phyloP scores from a whole-genome alignment of 2,888 invertebrate genomes.

The Caenorhabditis wallacei region DNA sequence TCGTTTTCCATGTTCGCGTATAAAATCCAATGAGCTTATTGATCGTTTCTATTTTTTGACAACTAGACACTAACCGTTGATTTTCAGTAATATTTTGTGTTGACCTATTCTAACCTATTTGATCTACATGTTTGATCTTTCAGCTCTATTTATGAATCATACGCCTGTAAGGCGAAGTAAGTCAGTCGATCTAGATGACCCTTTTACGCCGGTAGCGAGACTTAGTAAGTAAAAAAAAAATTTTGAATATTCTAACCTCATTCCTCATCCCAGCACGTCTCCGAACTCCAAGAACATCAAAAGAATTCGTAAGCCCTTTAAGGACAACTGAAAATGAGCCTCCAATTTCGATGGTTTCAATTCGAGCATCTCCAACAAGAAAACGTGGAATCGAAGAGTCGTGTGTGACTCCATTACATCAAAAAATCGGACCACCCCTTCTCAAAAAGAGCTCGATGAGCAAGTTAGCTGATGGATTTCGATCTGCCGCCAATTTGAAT shows the following conservation, averaged over 20 bases:
- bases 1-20: background rate
- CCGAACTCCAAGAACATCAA: conserved; percentile 44
- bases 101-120: too few species aligned
- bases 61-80: conserved; percentile 7
- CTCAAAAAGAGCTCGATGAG: conserved; percentile 56
- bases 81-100: conserved; percentile 5
- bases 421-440: conserved; percentile 49
- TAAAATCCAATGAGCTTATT: background rate
- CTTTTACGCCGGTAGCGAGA: conserved; percentile 51
- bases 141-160: conserved; percentile 18
- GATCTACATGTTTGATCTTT: too few species aligned
- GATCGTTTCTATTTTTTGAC: background rate
- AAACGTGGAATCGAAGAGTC: conserved; percentile 47
- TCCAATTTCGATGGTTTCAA: background rate
- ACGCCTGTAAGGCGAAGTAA: conserved; percentile 42
- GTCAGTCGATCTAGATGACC: conserved; percentile 55
- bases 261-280: conserved; percentile 18
- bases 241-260: too few species aligned
- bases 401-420: conserved; percentile 40
- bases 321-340: conserved; percentile 3
- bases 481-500: conserved; percentile 52
- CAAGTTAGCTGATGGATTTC: conserved; percentile 52
- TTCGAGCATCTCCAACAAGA: conserved; percentile 15
- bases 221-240: conserved; percentile 30
- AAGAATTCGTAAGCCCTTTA: conserved; percentile 49